Evolutionary conservation across 2,888 invertebrate genomes (phyloP), one percentile per base, ranked within the genome.

Genomic region (Apoda limacodes): DNA sequence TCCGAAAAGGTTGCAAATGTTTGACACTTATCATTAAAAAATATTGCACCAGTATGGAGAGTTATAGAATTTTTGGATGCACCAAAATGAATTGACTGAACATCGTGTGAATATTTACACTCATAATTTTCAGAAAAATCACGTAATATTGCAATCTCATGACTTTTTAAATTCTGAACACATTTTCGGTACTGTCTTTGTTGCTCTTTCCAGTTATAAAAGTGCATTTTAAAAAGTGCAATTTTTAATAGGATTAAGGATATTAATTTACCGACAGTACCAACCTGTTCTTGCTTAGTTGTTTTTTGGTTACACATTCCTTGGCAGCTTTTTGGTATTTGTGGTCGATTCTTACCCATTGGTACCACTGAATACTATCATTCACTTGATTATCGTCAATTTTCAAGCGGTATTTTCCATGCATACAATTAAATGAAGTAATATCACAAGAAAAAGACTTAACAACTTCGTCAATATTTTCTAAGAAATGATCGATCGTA

Each of bases 121-220:
- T 38, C 29, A 29, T 39, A 46, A 24, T 48, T 49, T 42, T 46
- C 46, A 5, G 40, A 42, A 34, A 46, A 50, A 25, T 50, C 50
- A 20, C 41, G 39, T 5, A 44, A 10, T 17, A 45, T 41, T 3
- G 27, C 12, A 9, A 28, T 25, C 34, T 46, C 46, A 30, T 32
- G 25, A n/a, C 27, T 24, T 29, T 34, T 20, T 28, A 45, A 22
- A 13, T 35, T 22, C 12, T 28, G 26, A 9, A 46, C 28, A 22
- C 30, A 33, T 21, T 33, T 30, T 36, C 35, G 32, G 26, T 47
- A 48, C 33, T 43, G 24, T 3, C 31, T 22, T 13, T 46, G 40
- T 29, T 45, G 44, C 5, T 44, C 27, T 11, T 31, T 33, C 30
- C 32, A 32, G 26, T 42, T 45, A 35, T 37, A 46, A 27, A 35